Evolutionary conservation across 2,888 invertebrate species (phyloP).

Genomic region (Nudaria mundana): DNA sequence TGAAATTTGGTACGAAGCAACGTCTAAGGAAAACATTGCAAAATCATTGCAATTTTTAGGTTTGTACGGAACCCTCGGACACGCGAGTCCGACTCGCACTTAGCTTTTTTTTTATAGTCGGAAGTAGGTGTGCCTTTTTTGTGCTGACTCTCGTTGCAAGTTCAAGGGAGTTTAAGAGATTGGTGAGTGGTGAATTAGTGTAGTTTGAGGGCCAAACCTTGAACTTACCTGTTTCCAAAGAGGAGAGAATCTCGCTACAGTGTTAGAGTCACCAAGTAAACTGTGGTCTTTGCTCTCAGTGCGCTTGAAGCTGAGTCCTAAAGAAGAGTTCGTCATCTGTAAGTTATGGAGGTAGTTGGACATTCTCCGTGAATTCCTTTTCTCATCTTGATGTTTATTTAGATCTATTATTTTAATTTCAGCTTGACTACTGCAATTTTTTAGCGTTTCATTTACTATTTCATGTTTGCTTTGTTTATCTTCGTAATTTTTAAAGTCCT

Average conservation of each 20-base stretch:
- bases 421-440: slow-evolving; percentile 12
- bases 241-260: slow-evolving; percentile 67
- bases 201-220: too few species aligned
- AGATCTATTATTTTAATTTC: slow-evolving; percentile 21
- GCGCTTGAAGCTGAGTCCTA: slow-evolving; percentile 43
- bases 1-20: too few species aligned
- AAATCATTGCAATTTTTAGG: too few species aligned
- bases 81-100: too few species aligned
- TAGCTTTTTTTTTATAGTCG: too few species aligned
- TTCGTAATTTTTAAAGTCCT: slow-evolving; percentile 11
- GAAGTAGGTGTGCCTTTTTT: too few species aligned
- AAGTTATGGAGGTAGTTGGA: slow-evolving; percentile 61
- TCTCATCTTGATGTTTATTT: slow-evolving; percentile 19
- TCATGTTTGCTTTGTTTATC: slow-evolving; percentile 13
- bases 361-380: slow-evolving; percentile 21
- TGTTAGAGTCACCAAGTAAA: slow-evolving; percentile 55
- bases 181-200: too few species aligned
- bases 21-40: too few species aligned
- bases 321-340: slow-evolving; percentile 48
- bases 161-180: too few species aligned
- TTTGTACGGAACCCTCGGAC: too few species aligned
- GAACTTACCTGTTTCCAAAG: slow-evolving; percentile 67
- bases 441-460: slow-evolving; percentile 9
- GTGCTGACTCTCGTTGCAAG: too few species aligned
- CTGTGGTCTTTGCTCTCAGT: slow-evolving; percentile 47